Base-by-base conservation (phyloP, 2,797 vertebrate species). In the Sylvia borin region DNA sequence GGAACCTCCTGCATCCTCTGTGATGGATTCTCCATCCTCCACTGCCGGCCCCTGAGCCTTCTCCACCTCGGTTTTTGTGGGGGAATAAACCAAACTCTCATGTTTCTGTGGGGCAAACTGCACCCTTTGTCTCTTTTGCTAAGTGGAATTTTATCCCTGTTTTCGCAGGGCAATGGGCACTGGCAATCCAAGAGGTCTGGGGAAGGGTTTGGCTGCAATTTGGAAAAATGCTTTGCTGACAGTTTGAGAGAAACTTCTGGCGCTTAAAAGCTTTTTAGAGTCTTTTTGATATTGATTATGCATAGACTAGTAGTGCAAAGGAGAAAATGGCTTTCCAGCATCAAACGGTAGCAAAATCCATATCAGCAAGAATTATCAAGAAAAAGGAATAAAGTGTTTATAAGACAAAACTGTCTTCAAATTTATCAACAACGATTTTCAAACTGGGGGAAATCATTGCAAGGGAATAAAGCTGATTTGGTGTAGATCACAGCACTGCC, bases 101-200 rank as follows among this genome's bases (percentile, higher is more conserved):
- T 19, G 1, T 21, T 50, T 14, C 40, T 12, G 27, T 5, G 11
- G 45, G 53, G 12, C 12, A 77, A 78, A 65, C 7, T 1, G 21
- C 32, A 3, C 8, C 45, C 32, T 50, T 19, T 18, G 10, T 16
- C 55, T 64, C 15, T 55, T 36, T 26, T 8, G 16, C 68, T 25
- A 3, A 20, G 42, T 16, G 38, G 51, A 32, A 9, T 65, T 68
- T 43, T 36, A 34, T 26, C 45, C 16, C n/a, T 6, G 9, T 5
- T 15, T 5, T 71, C 25, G 2, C 54, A 7, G 19, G 13, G 16
- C 17, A 18, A 21, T 34, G 0, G 1, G 29, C n/a, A 2, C n/a
- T 2, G 40, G 15, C 25, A 32, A 10, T 67, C 32, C 45, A 2
- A 25, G 29, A 50, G 3, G 3, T 21, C 43, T 36, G 40, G 24